A percentile compares a stretch with the other conserved stretches of the same genome.
Evolutionary conservation across 2,888 invertebrate species (phyloP).

Genomic region (Leptinotarsa haldemani): DNA sequence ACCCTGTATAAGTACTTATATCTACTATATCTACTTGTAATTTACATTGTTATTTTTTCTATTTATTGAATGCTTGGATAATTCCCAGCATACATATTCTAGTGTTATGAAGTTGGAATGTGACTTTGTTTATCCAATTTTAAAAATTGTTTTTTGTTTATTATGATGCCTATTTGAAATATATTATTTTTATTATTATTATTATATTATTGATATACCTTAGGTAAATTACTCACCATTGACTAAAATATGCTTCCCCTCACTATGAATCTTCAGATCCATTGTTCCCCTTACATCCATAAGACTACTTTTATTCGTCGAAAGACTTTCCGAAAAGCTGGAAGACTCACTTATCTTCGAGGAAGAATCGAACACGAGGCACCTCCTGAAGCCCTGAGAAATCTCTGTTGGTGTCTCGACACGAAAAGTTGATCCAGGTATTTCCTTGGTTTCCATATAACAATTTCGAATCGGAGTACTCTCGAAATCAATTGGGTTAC

Average conservation of each 20-base stretch:
- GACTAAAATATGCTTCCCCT: conserved; percentile 60
- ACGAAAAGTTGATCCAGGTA: conserved; percentile 30
- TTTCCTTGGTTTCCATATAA: conserved; percentile 52
- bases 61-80: too few species aligned
- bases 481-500: conserved; percentile 46
- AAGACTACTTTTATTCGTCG: conserved; percentile 49
- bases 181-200: too few species aligned
- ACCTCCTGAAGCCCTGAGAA: conserved; percentile 60
- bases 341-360: conserved; percentile 52
- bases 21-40: too few species aligned
- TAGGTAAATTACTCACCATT: conserved; percentile 62
- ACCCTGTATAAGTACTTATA: too few species aligned
- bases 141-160: too few species aligned
- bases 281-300: conserved; percentile 61
- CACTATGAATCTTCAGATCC: conserved; percentile 62
- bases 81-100: too few species aligned
- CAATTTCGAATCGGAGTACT: conserved; percentile 52
- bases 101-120: too few species aligned
- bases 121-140: too few species aligned
- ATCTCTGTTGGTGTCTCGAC: conserved; percentile 44
- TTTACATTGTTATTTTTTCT: too few species aligned
- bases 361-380: conserved; percentile 63
- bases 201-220: neutral
- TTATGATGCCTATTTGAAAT: too few species aligned
- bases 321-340: conserved; percentile 53